Evolutionary conservation across 1,140 invertebrate species (phyloP), one percentile per base, ranked within the genome.

Genomic region (Orchestia grillus): DNA sequence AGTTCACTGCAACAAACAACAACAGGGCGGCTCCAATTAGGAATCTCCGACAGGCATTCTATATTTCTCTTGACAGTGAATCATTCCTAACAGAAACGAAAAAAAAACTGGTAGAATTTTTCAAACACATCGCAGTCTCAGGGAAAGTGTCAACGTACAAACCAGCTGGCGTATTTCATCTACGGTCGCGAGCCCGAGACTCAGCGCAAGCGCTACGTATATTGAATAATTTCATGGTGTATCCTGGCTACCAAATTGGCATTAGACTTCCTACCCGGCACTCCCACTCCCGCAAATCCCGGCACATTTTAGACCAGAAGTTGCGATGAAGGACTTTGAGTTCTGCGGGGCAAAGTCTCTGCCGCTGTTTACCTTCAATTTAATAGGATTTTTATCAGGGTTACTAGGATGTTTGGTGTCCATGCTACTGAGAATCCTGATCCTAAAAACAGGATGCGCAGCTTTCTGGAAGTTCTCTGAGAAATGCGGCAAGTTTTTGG

Each of bases 181-280:
- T 36, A 28, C 28, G 15, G 11, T 36, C 28, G 62, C 36, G 62
- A 23, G 62, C 11, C 11, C 15, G 11, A 36, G 28, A 77, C 11
- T 77, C 15, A 77, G 62, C 36, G 11, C 3, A 28, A 15, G 11
- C 62, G 28, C n/a, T n/a, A n/a, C n/a, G 28, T 77, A 28, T 19
- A 77, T 23, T 15, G 28, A 77, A 77, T 23, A 36, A 77, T 77
- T 28, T 77, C 44, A 11, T 0, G 15, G 36, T 40, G 92, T 94
- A 94, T 94, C 44, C 92, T 94, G 44, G 43, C 8, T 94, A 94
- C 92, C 44, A 94, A 94, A n/a, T 40, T 47, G 44, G 19, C 92
- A 45, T n/a, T 45, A 94, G 44, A 28, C 44, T 11, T 1, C 43
- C 19, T 6, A 3, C 44, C 44, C 36, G 92, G 4, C 3, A 8